Evolutionary conservation across 2,797 vertebrate genomes (phyloP).

Genomic region (Pseudocheirus occidentalis): DNA sequence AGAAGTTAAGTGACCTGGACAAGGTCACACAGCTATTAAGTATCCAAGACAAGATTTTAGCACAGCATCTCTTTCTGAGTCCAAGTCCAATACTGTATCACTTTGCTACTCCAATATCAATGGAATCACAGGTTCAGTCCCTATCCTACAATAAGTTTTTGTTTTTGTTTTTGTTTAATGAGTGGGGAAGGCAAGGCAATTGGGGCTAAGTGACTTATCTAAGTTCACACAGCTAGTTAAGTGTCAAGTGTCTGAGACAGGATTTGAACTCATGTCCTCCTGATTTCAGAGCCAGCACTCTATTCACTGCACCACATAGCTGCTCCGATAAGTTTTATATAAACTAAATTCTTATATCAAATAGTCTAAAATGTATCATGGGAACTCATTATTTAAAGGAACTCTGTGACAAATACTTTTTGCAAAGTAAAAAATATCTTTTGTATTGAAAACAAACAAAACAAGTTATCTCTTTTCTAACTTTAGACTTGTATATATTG

Average conservation of each 20-base stretch:
- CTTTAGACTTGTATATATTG: not conserved
- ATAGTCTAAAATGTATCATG: constrained; percentile 17
- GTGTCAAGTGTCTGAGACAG: too few relatives aligned
- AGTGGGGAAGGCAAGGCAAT: too few relatives aligned
- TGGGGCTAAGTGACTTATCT: too few relatives aligned
- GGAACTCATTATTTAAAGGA: not conserved
- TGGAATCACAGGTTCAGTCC: too few relatives aligned
- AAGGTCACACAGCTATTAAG: not conserved
- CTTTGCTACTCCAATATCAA: too few relatives aligned
- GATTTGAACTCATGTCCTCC: too few relatives aligned
- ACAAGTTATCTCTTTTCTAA: not conserved
- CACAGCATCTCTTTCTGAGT: not conserved
- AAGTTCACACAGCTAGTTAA: too few relatives aligned
- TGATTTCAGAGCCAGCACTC: not conserved
- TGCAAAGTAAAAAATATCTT: not conserved
- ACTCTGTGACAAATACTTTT: not conserved
- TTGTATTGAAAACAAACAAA: too few relatives aligned
- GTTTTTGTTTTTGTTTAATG: too few relatives aligned
- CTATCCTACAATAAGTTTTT: not conserved
- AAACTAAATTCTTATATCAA: not conserved
- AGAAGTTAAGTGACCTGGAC: not conserved
- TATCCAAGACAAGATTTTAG: not conserved
- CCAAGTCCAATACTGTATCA: not conserved
- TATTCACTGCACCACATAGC: too few relatives aligned
- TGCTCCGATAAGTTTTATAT: not conserved